phyloP scores from a whole-genome alignment of 2,113 vertebrate species.

The Tonatia bakeri region DNA sequence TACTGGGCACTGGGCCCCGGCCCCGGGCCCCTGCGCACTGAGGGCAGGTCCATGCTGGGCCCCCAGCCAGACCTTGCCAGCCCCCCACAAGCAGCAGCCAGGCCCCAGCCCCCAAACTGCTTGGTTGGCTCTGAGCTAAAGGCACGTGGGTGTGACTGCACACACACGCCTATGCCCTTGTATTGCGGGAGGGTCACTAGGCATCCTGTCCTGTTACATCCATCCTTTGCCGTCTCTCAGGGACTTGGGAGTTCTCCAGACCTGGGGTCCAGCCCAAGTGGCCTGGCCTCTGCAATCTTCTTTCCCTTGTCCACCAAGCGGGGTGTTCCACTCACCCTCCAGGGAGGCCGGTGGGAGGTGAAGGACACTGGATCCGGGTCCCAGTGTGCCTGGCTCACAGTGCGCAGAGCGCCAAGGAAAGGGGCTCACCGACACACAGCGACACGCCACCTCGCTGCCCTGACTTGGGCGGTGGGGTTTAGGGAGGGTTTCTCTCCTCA shows the following conservation, averaged over 20 bases:
- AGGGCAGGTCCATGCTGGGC: neutral
- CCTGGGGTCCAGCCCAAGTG: neutral
- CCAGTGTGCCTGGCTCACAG: neutral
- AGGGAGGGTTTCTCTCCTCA: neutral
- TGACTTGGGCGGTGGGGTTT: neutral
- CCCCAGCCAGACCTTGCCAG: neutral
- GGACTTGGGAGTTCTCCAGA: neutral
- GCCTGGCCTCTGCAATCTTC: neutral
- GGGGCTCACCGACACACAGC: neutral
- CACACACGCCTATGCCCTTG: neutral
- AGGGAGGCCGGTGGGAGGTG: neutral
- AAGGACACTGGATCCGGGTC: neutral
- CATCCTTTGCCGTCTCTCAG: neutral
- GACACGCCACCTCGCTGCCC: rapidly evolving
- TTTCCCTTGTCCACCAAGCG: neutral
- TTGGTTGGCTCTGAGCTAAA: neutral
- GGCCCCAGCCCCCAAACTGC: neutral
- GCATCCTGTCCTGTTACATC: neutral
- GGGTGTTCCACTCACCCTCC: neutral
- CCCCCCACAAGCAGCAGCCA: neutral
- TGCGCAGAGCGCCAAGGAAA: neutral
- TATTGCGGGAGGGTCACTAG: neutral
- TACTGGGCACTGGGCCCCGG: neutral
- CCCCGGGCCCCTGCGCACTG: neutral
- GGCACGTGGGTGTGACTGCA: neutral